Conservation (phyloP, 2,888 invertebrate genomes). For the Amphipoea oculea region DNA sequence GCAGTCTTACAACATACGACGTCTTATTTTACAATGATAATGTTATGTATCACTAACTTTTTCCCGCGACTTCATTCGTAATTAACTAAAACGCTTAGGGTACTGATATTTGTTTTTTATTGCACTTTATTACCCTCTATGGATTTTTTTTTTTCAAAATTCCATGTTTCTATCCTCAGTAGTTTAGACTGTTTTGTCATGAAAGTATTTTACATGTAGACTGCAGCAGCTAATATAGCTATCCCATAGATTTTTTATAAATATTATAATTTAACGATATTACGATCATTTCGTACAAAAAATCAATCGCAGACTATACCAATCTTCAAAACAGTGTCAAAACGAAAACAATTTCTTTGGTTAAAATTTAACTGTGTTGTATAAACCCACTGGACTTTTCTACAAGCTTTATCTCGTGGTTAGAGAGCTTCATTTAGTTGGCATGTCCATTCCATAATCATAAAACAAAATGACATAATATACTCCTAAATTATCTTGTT, state of each 20-base stretch:
- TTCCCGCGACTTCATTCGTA: background rate
- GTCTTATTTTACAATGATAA: background rate
- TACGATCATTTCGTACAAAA: background rate
- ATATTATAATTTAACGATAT: background rate
- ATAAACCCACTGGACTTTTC: conserved; percentile 8
- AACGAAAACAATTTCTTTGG: conserved; percentile 4
- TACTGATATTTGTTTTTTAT: background rate
- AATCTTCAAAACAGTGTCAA: conserved; percentile 47
- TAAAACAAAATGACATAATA: conserved; percentile 1
- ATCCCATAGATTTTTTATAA: background rate
- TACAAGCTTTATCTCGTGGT: background rate
- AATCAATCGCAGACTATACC: conserved; percentile 10
- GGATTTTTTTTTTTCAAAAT: background rate
- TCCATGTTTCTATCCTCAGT: no score
- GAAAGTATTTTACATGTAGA: background rate
- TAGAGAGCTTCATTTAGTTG: background rate
- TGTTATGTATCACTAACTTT: background rate
- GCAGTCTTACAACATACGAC: conserved; percentile 1
- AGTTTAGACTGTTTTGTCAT: background rate
- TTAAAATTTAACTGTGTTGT: conserved; percentile 27
- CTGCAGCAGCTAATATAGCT: background rate
- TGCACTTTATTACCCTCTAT: background rate
- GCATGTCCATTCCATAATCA: background rate
- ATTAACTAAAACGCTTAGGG: background rate
- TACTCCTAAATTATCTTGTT: conserved; percentile 7